Base-by-base conservation (phyloP, 1,140 invertebrate genomes). In the Drosophila equinoxialis region DNA sequence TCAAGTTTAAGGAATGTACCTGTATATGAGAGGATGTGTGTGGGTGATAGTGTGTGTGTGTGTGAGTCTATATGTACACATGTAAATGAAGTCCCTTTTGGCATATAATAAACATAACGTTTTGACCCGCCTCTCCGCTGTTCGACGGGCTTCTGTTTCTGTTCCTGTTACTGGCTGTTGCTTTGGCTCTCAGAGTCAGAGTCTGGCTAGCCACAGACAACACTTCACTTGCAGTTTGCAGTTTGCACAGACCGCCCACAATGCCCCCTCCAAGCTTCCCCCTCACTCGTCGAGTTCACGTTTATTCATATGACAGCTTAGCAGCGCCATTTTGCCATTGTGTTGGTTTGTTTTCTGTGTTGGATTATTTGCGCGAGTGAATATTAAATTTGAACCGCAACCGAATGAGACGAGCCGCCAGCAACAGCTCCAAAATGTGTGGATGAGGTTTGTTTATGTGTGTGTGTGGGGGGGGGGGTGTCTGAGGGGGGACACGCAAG, bases 341-440 rank as follows among this genome's bases (percentile, higher is more conserved):
- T 39, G 54, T 65, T 55, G 55, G 72, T 66, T 41, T 51, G 77
- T 65, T 26, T 13, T 67, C 63, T 85, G 77, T 73, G 73, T 87
- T 37, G 83, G 84, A 86, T 86, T 86, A 86, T 86, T 86, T 87
- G 83, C 84, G 83, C 83, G 79, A 87, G 83, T 86, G 83, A 86
- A 87, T 86, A 86, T 87, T 86, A 86, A 86, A 86, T 86, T 86
- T 87, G 83, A 87, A 83, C 83, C 83, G 84, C 83, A 86, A 82
- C 79, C 83, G 83, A 86, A 87, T 79, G 79, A 87, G 76, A 68
- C 72, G 81, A 78, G 74, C 79, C 76, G 79, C 71, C 83, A 85
- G 71, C 75, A 73, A 69, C 79, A 79, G 74, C 66, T 71, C 35
- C 37, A 51, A 39, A 45, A 11, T 20, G 55, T 17, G 23, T 33